Base-by-base conservation (phyloP, 2,888 invertebrate species). In the Stenurella melanura region DNA sequence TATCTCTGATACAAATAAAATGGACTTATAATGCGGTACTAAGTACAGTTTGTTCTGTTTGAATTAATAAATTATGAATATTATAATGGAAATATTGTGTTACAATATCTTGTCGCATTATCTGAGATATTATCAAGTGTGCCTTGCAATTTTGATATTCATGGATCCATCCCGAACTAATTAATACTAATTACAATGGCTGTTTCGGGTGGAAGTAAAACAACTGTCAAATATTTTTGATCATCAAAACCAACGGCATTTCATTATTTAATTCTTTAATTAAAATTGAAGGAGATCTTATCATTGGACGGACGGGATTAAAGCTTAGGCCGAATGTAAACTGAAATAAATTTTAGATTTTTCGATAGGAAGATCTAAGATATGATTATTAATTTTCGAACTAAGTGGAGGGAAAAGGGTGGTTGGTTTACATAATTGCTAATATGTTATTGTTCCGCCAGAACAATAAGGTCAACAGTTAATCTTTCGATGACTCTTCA, bases 81-180 rank as follows among this genome's bases (percentile, higher is more conserved):
- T 70, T 70, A 61, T 70, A 70, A 70, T 70, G 70, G 70, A 7
- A 70, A 60, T 61, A 38, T 42, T 63, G 61, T 74, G 61, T 26
- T 17, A 11, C 19, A 69, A 19, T 75, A 69, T 70, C 69, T 66
- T 66, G 15, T 12, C 58, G 21, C 26, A 64, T 17, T 50, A 66
- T 75, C 75, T 56, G 26, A 66, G 66, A 64, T 38, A 17, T 19
- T 71, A 75, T 75, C 75, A 56, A 21, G 26, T 11, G 26, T 11
- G 19, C 58, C 54, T 75, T 75, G 75, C 70, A 75, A 75, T 75
- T 75, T 75, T 64, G 70, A 64, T 38, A 57, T 66, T 71, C 69
- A 70, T 58, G 66, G 58, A 64, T 50, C 34, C 42, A 21, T 30
- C 58, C 63, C 6, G 56, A 57, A 58, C 21, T 75, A 75, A 75